These are phyloP conservation scores for Malachius bipustulatus DNA, from an alignment of 2,888 invertebrate genomes.

Conservation along the genomic window DNA sequence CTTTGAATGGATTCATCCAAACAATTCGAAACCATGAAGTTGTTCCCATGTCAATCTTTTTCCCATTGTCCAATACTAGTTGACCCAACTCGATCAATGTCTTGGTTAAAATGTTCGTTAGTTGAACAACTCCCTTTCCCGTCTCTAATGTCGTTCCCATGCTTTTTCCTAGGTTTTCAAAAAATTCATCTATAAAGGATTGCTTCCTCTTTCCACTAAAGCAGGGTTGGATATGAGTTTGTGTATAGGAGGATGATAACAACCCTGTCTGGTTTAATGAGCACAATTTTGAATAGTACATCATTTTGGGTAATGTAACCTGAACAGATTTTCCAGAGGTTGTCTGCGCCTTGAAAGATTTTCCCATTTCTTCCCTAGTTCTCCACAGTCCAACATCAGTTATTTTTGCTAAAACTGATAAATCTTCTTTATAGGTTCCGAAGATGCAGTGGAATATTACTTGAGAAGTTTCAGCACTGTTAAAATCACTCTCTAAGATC, in stretches of 20 bases:
- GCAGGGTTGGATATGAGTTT: too few relatives aligned
- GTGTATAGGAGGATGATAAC: not conserved
- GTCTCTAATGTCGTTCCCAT: too few relatives aligned
- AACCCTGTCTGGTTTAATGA: not conserved
- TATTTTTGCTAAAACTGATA: slow-evolving; percentile 12
- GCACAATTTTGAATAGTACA: slow-evolving; percentile 1
- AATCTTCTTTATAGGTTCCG: slow-evolving; percentile 15
- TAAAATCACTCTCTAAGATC: slow-evolving; percentile 1
- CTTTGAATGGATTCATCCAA: too few relatives aligned
- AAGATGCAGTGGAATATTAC: slow-evolving; percentile 17
- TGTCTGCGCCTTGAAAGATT: not conserved
- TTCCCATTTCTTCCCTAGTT: slow-evolving; percentile 10
- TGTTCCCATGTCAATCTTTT: too few relatives aligned
- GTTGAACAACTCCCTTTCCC: too few relatives aligned
- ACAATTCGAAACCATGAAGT: too few relatives aligned
- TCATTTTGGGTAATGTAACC: not conserved
- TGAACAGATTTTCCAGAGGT: not conserved
- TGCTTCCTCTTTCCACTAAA: too few relatives aligned
- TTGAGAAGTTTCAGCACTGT: slow-evolving; percentile 14
- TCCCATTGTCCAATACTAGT: too few relatives aligned
- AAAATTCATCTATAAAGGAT: too few relatives aligned
- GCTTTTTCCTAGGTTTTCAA: too few relatives aligned
- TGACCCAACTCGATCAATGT: too few relatives aligned
- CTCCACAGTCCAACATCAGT: slow-evolving; percentile 8
- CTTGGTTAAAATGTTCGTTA: too few relatives aligned